These are phyloP conservation scores for Heliconius ismenius DNA, from an alignment of 2,888 invertebrate genomes.

Conservation along the genomic window DNA sequence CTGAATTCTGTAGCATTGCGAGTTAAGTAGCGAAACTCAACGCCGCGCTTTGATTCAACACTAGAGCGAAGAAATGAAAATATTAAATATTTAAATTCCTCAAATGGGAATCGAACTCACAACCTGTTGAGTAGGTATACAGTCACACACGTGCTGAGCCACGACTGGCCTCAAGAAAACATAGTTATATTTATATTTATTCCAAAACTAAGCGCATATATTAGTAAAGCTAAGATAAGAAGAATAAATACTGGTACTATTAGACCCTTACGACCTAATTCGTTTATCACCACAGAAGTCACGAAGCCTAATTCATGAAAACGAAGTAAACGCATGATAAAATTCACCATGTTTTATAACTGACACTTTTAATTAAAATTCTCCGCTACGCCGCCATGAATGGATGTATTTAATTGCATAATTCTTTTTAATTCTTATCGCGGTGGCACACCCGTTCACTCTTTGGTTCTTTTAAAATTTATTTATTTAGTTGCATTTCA, in stretches of 20 bases:
- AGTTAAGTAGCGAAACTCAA: background rate
- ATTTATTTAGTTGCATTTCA: slow-evolving; percentile 25
- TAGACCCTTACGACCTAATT: background rate
- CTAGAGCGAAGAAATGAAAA: too few species aligned
- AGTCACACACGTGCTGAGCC: too few species aligned
- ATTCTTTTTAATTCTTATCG: slow-evolving; percentile 46
- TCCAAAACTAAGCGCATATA: background rate
- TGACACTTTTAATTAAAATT: slow-evolving; percentile 59
- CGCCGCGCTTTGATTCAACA: background rate
- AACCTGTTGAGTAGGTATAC: too few species aligned
- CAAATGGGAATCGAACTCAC: too few species aligned
- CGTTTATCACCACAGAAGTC: slow-evolving; percentile 31
- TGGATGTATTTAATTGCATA: slow-evolving; percentile 49
- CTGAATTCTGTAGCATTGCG: background rate
- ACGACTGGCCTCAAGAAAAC: too few species aligned
- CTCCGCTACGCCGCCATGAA: slow-evolving; percentile 50
- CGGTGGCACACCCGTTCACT: slow-evolving; percentile 42
- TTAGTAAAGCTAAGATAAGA: background rate
- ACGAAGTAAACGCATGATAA: slow-evolving; percentile 37
- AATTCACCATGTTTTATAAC: slow-evolving; percentile 47
- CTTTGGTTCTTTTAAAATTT: slow-evolving; percentile 32
- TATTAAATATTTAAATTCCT: too few species aligned
- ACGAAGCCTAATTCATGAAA: slow-evolving; percentile 26
- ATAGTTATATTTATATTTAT: background rate
- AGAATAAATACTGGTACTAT: background rate